phyloP scores from a whole-genome alignment of 1,140 invertebrate species.

The Phymorhynchus buccinoides region DNA sequence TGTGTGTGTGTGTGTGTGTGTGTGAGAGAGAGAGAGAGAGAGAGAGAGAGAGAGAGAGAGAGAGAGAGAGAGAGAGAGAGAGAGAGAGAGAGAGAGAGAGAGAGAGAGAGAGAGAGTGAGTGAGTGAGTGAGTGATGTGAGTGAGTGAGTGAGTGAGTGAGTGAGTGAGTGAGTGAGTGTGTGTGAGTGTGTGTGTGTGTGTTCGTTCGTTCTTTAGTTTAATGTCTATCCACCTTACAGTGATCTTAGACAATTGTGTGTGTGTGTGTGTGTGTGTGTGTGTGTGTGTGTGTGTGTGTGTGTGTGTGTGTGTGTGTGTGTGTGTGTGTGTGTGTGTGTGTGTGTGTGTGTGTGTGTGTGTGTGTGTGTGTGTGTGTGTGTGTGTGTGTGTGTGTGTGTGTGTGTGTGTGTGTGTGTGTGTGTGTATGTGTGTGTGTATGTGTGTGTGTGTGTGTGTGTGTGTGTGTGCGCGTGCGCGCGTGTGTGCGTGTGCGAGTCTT shows the following conservation, averaged over 20 bases:
- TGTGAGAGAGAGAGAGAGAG: neutral
- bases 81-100: too few species aligned
- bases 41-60: too few species aligned
- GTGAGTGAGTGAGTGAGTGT: too few species aligned
- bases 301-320: neutral
- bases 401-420: too few species aligned
- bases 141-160: neutral
- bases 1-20: neutral
- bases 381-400: neutral
- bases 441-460: too few species aligned
- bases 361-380: slow-evolving; percentile 15
- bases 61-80: neutral
- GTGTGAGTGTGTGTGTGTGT: neutral
- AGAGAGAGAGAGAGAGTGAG: neutral
- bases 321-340: slow-evolving; percentile 10
- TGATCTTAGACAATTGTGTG: too few species aligned
- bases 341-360: slow-evolving; percentile 16
- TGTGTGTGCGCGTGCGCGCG: neutral
- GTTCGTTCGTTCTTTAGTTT: too few species aligned
- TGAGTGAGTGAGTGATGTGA: neutral
- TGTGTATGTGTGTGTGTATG: neutral
- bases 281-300: neutral
- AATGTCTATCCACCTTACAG: too few species aligned
- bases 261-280: neutral
- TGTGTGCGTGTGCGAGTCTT: neutral